A percentile compares a stretch with the other conserved stretches of the same genome.
phyloP scores from a whole-genome alignment of 2,797 vertebrate genomes.

The Tamandua tetradactyla region DNA sequence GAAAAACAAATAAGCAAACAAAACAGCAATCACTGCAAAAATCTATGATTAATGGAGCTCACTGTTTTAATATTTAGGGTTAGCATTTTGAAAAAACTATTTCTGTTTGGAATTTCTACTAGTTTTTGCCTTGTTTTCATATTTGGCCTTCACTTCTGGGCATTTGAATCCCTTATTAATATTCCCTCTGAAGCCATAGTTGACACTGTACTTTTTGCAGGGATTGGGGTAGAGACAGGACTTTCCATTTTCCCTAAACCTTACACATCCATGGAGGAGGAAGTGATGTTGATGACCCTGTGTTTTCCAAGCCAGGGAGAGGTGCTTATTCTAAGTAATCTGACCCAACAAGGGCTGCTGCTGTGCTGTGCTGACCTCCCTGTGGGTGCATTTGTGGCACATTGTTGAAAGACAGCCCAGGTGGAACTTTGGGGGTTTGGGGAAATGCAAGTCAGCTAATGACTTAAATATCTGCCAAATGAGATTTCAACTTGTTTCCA shows the following conservation, averaged over 20 bases:
- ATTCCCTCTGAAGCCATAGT: not conserved
- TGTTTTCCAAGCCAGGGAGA: not conserved
- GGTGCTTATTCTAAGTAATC: not conserved
- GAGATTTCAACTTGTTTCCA: not conserved
- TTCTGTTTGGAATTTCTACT: conserved; percentile 38
- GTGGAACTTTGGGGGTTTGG: not conserved
- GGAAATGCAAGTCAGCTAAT: not conserved
- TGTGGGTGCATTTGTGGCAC: not conserved
- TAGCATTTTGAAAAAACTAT: not conserved
- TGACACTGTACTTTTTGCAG: not conserved
- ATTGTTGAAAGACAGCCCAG: not conserved
- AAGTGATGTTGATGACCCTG: not conserved
- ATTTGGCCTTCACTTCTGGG: not conserved
- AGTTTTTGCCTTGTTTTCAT: conserved; percentile 2
- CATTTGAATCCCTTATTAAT: not conserved
- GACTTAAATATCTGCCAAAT: not conserved
- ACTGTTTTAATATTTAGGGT: conserved; percentile 39
- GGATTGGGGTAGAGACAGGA: not conserved
- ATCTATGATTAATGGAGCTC: conserved; percentile 12
- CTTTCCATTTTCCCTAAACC: not conserved
- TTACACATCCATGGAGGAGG: not conserved
- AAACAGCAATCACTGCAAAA: conserved; percentile 46
- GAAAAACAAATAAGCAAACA: conserved; percentile 66
- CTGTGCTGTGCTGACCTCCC: not conserved
- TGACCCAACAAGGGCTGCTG: not conserved